phyloP scores from a whole-genome alignment of 1,140 invertebrate genomes.

The Anastatus disparis region DNA sequence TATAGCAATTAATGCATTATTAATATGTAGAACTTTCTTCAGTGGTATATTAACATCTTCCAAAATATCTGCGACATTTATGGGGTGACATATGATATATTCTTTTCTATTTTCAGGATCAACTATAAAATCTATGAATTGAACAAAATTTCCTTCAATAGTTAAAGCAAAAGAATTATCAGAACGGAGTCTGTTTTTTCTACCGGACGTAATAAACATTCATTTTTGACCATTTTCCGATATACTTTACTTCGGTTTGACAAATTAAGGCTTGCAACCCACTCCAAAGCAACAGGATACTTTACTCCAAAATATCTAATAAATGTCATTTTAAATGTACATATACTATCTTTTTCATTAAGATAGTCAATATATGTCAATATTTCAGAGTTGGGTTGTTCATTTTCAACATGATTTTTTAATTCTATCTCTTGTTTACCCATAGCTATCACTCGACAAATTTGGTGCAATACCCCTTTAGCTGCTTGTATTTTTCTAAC shows the following conservation, averaged over 20 bases:
- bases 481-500: conserved; percentile 35
- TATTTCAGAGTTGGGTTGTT: too few relatives aligned
- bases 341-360: neutral
- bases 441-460: conserved; percentile 20
- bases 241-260: neutral
- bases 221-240: conserved; percentile 32
- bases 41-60: too few relatives aligned
- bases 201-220: conserved; percentile 24
- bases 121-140: conserved; percentile 40
- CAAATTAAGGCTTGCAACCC: conserved; percentile 2
- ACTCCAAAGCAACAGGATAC: neutral
- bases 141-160: conserved; percentile 21
- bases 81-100: too few relatives aligned
- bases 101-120: too few relatives aligned
- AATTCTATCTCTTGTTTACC: neutral
- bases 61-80: too few relatives aligned
- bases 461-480: conserved; percentile 43
- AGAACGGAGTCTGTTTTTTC: conserved; percentile 28
- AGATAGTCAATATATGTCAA: too few relatives aligned
- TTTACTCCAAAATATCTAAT: conserved; percentile 17
- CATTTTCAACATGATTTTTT: too few relatives aligned
- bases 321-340: neutral
- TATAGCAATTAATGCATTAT: too few relatives aligned
- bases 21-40: too few relatives aligned
- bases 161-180: conserved; percentile 40